Base-by-base conservation (phyloP, 2,888 invertebrate species). In the Acrobasis repandana region DNA sequence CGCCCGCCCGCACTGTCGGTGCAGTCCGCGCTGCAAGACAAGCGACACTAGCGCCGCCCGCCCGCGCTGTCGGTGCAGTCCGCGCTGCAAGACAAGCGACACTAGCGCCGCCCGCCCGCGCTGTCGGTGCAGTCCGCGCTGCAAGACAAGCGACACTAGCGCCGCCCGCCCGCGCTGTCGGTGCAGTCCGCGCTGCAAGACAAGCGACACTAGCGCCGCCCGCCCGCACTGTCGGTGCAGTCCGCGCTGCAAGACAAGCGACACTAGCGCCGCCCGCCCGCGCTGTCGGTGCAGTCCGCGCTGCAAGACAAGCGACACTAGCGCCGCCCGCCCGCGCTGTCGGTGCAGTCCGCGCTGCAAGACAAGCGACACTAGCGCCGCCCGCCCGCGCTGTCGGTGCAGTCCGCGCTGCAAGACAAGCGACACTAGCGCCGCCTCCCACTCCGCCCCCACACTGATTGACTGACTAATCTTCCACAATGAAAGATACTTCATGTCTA, bases 1-100 rank as follows among this genome's bases (percentile, higher is more conserved):
- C 28, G 20, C 20, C 2, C 20, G 20, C 2, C n/a, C n/a, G n/a
- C n/a, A n/a, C n/a, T n/a, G n/a, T n/a, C n/a, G 20, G 2, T 4
- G 28, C 28, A 28, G 28, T 28, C 28, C 6, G 28, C 28, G 28
- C 28, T 28, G 28, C 28, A 6, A 28, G 28, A 28, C 28, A 28
- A 28, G 28, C 28, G 28, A 6, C 28, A 28, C 28, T 28, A 28
- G 28, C 28, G 28, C 28, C 89, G 83, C 93, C 93, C 93, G 74
- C 94, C 94, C 57, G 94, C 94, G 85, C 93, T 94, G 62, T 90
- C 92, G 72, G 90, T 91, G 75, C 79, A 78, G 74, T 82, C 86
- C 54, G 75, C 80, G 73, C 75, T 74, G 57, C 28, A 28, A 28
- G 28, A 28, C 28, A 28, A 28, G 6, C 28, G 6, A 28, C 28